These are phyloP conservation scores for Eupithecia vulgata DNA, from an alignment of 2,888 invertebrate genomes.

Conservation along the genomic window DNA sequence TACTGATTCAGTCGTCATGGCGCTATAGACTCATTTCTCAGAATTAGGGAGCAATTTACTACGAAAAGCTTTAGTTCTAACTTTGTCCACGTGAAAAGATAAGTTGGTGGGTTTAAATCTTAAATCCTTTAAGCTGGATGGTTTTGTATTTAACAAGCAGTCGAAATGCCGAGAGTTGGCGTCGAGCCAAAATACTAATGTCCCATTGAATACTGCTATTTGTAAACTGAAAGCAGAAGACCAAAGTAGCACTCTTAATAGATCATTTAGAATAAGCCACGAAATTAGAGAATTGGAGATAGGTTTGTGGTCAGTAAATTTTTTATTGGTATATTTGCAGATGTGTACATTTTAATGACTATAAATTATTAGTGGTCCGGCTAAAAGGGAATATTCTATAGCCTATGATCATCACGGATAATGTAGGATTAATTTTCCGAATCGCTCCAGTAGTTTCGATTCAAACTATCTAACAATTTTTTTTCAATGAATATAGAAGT, in stretches of 20 bases:
- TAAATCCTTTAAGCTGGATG: conserved; percentile 42
- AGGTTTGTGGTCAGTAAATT: neutral
- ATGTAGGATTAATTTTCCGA: too few species aligned
- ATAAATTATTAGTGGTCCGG: too few species aligned
- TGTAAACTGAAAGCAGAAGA: conserved; percentile 63
- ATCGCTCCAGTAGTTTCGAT: too few species aligned
- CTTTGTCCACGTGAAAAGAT: neutral
- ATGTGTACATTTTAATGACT: too few species aligned
- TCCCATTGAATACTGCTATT: conserved; percentile 81
- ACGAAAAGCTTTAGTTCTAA: neutral
- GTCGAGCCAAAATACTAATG: conserved; percentile 78
- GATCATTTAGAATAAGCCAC: conserved; percentile 64
- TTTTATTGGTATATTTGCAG: too few species aligned
- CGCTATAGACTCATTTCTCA: neutral
- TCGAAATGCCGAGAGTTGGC: conserved; percentile 64
- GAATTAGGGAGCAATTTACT: neutral
- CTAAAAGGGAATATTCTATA: too few species aligned
- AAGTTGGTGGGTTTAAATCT: conserved; percentile 26
- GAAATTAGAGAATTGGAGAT: conserved; percentile 46
- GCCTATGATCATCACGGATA: too few species aligned
- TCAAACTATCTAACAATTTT: too few species aligned
- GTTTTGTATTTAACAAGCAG: conserved; percentile 63
- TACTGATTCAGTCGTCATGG: neutral
- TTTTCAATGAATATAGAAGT: too few species aligned
- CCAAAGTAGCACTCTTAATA: conserved; percentile 65